Percentiles rank a stretch among this genome's conserved stretches.
Evolutionary conservation across 2,888 invertebrate genomes (phyloP).

Genomic region (Galerucella calmariensis): DNA sequence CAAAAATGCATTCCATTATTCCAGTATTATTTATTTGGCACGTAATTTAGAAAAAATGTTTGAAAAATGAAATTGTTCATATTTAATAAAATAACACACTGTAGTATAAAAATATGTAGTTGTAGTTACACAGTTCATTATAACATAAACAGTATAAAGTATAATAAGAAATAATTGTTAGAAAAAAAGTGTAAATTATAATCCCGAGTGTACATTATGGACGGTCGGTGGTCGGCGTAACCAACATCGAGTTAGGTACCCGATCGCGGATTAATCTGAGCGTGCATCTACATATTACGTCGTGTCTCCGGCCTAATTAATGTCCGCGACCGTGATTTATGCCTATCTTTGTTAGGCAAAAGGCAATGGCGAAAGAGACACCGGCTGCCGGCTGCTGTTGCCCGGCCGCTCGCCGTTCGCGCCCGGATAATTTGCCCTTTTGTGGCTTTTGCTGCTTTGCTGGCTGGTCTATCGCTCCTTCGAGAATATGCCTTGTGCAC

Average conservation of each 20-base stretch:
- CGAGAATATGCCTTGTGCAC: slow-evolving; percentile 13
- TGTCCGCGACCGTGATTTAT: slow-evolving; percentile 63
- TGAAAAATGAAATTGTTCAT: no score
- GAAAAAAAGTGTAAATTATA: slow-evolving; percentile 37
- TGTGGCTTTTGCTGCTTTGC: slow-evolving; percentile 42
- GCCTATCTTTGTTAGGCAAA: slow-evolving; percentile 54
- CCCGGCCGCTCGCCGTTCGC: slow-evolving; percentile 41
- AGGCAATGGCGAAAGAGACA: slow-evolving; percentile 48
- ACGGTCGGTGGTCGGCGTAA: slow-evolving; percentile 15
- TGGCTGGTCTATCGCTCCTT: slow-evolving; percentile 32
- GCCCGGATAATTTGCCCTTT: slow-evolving; percentile 55
- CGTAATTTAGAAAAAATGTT: no score
- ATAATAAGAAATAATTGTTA: slow-evolving; percentile 9
- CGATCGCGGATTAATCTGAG: slow-evolving; percentile 56
- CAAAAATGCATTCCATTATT: no score
- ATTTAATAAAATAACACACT: background rate
- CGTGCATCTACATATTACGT: slow-evolving; percentile 63
- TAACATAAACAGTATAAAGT: background rate
- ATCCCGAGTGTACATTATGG: slow-evolving; percentile 26
- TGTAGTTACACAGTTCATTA: background rate
- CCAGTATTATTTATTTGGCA: no score
- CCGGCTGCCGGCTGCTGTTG: slow-evolving; percentile 45
- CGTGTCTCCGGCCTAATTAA: slow-evolving; percentile 64
- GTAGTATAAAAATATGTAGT: background rate
- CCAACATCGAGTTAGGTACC: slow-evolving; percentile 26